Evolutionary conservation across 2,888 invertebrate species (phyloP), one percentile per base, ranked within the genome.

Genomic region (Eubasilissa splendida): DNA sequence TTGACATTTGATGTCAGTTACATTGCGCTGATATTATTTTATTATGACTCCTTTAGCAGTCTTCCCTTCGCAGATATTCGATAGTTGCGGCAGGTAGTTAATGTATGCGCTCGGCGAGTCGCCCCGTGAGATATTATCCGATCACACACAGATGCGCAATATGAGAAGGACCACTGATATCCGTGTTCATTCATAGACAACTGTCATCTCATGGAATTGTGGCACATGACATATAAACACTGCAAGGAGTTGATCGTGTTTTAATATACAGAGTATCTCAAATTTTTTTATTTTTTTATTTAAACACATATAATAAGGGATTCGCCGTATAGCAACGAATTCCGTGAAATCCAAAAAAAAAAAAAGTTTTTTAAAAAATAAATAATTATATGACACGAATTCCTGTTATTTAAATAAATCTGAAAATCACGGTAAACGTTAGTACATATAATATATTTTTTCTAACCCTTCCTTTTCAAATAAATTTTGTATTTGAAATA

Each of bases 91-190:
- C 63, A 59, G 63, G 63, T 71, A 50, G 71, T 60, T 33, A 73
- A 56, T 74, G 65, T 33, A 54, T 22, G 74, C 53, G 70, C 66
- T 14, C 65, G 12, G 22, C 53, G 59, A 52, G 52, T 60, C 65
- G 22, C 79, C 59, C 42, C 68, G 75, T 53, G 70, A 75, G 79
- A 79, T 75, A 68, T 68, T 59, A 79, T 70, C 42, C 14, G 63
- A 31, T 71, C 63, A 9, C 78, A 42, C 42, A 63, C 58, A 42
- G 58, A 70, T 73, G 33, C 66, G 79, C 75, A 63, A 79, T 79
- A 79, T 79, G 75, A 79, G 66, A 66, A 22, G 68, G 53, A 60
- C 42, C 79, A 75, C 63, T 76, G 79, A 79, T 79, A 79, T 56
- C 60, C 76, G 31, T 54, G 53, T 71, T 71, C 71, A 71, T 71